Evolutionary conservation across 2,797 vertebrate species (phyloP), one percentile per base, ranked within the genome.

Genomic region (Centroberyx gerrardi): DNA sequence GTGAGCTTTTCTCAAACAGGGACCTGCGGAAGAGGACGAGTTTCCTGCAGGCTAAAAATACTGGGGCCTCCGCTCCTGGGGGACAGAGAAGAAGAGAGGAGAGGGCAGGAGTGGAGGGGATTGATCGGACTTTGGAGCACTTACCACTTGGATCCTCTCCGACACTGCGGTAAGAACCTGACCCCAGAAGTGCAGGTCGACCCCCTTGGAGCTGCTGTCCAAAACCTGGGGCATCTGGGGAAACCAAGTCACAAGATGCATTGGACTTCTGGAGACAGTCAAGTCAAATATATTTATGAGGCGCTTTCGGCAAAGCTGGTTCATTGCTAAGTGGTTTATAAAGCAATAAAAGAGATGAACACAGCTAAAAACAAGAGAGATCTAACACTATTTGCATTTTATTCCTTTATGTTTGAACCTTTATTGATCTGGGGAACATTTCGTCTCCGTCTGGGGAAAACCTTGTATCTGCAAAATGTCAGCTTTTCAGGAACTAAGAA

Each of bases 211-310:
- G 60, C 80, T 88, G 51, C 88, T 92, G 88, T 97, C 95, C 85
- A 98, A 76, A 18, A 99, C 94, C 83, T 91, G 94, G 4, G 98
- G 97, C 93, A 99, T 95, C 98, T 99, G 90, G 68, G 68, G 68
- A 81, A 76, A 89, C 28, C 75, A 73, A 65, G 61, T 38, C 64
- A 73, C 66, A 54, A 63, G 82, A 67, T 36, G 56, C 3, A 15
- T 44, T 65, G 18, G 22, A 62, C 15, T 42, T 61, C 38, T 42
- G 3, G 17, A 53, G 58, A 48, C 40, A 15, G 63, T 62, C 44
- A 0, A 55, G 22, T 18, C 15, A 63, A 28, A 15, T 29, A 59
- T 10, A 40, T 38, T 44, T 0, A 56, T 27, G 27, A 59, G n/a
- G 13, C 29, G 31, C 31, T 18, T 33, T 36, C 44, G 51, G 6